A percentile compares a stretch with the other conserved stretches of the same genome.
Evolutionary conservation across 2,113 vertebrate species (phyloP).

Genomic region (Brevimyrus niger): DNA sequence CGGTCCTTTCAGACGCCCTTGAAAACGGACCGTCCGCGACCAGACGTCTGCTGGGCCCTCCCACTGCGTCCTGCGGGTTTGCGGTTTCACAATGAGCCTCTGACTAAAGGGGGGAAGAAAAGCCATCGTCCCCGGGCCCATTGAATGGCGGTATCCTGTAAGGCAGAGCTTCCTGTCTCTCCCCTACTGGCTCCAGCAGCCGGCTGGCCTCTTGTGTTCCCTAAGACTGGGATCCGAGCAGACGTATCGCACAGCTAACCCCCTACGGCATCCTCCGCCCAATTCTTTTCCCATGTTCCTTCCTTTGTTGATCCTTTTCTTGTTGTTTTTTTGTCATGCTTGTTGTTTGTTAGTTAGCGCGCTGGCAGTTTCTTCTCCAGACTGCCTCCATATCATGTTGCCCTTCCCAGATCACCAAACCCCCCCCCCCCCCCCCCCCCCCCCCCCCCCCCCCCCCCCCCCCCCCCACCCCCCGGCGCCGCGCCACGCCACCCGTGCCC

Average conservation of each 20-base stretch:
- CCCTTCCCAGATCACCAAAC: background rate
- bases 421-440: background rate
- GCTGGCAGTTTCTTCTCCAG: background rate
- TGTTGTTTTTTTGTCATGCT: background rate
- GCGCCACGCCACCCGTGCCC: no score
- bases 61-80: slow-evolving; percentile 25
- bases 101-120: slow-evolving; percentile 37
- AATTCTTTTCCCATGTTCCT: slow-evolving; percentile 45
- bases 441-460: background rate
- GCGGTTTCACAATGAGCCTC: slow-evolving; percentile 15
- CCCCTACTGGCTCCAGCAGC: slow-evolving; percentile 44
- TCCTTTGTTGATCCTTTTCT: slow-evolving; percentile 51
- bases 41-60: slow-evolving; percentile 29
- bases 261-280: background rate
- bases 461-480: no score
- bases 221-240: background rate
- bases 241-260: background rate
- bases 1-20: background rate
- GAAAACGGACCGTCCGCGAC: background rate
- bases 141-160: slow-evolving; percentile 62
- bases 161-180: slow-evolving; percentile 55
- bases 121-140: slow-evolving; percentile 37
- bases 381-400: background rate
- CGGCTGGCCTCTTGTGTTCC: slow-evolving; percentile 23
- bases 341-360: background rate